Evolutionary conservation across 2,113 vertebrate species (phyloP), one percentile per base, ranked within the genome.

Genomic region (Cavia porcellus): DNA sequence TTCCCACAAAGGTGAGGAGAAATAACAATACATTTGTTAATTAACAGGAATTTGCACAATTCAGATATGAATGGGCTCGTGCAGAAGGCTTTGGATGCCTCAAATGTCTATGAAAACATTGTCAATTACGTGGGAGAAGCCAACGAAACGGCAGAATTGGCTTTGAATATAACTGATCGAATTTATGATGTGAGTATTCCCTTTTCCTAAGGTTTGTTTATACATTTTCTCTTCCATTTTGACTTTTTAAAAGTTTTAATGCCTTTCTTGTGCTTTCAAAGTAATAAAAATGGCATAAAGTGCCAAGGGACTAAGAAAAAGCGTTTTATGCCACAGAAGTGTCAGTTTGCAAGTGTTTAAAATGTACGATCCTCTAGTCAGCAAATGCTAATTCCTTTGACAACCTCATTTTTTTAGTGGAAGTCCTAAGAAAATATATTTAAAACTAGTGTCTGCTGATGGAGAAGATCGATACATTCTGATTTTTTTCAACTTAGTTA

Each of bases 21-120:
- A 96, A 89, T 82, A 45, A n/a, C 64, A 57, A 94, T 81, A 89
- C 9, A 1, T 66, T 17, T 47, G 28, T 97, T 86, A 35, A 52
- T 86, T 92, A 2, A 96, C 94, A 99, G 98, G 74, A 98, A 98
- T 97, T 98, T 99, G 97, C 99, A 99, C 95, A 98, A 99, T 85
- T 98, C 99, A 42, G 99, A 99, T 90, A 98, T 99, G 96, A 99
- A 99, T 12, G 99, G 99, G 42, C 98, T 99, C 83, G 99, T 99
- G 14, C 99, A 99, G 98, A 99, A 98, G 96, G 99, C 99, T 94
- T 98, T 99, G 88, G 99, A 99, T 57, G 99, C 99, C 25, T 99
- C 99, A 32, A 99, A 99, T 7, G 99, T 99, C 45, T 99, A 99
- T 96, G 99, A 99, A 98, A 99, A 99, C 92, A 99, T 99, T 0